phyloP scores from a whole-genome alignment of 2,797 vertebrate genomes.

The Halcyon badia region DNA sequence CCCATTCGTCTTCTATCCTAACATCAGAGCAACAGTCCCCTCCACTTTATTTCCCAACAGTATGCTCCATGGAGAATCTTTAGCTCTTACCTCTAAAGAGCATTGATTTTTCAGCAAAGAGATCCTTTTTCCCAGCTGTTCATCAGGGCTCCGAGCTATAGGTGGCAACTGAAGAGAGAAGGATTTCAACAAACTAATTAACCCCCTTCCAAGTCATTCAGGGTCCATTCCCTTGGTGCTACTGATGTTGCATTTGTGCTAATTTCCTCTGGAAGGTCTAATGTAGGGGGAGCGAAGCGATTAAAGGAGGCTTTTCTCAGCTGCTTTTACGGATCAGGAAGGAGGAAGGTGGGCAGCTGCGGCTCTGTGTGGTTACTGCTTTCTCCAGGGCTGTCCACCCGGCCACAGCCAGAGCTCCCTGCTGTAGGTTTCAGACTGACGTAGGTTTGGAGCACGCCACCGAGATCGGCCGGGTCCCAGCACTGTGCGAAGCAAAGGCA shows the following conservation, averaged over 20 bases:
- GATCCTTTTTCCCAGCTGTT: background rate
- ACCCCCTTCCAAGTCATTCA: background rate
- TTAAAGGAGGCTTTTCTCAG: background rate
- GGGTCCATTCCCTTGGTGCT: background rate
- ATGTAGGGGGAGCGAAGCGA: background rate
- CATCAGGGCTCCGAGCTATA: background rate
- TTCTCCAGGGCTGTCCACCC: background rate
- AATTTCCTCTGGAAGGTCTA: conserved; percentile 18
- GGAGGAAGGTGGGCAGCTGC: background rate
- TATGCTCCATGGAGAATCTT: background rate
- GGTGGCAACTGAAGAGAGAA: background rate
- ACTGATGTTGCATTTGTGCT: background rate
- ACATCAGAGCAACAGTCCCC: background rate
- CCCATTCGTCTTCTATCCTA: background rate
- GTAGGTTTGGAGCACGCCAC: fast-evolving
- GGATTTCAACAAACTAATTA: background rate
- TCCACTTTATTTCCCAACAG: background rate
- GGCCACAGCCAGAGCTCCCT: background rate
- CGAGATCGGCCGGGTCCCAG: background rate
- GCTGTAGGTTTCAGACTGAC: background rate
- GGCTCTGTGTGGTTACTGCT: background rate
- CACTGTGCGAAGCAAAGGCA: background rate
- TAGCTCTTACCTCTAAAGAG: background rate
- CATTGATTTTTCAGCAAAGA: conserved; percentile 14
- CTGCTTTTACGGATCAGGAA: background rate